Percentiles rank a stretch among this genome's conserved stretches.
These are phyloP conservation scores for Daktulosphaira vitifoliae DNA, from an alignment of 1,140 invertebrate species.

Conservation along the genomic window DNA sequence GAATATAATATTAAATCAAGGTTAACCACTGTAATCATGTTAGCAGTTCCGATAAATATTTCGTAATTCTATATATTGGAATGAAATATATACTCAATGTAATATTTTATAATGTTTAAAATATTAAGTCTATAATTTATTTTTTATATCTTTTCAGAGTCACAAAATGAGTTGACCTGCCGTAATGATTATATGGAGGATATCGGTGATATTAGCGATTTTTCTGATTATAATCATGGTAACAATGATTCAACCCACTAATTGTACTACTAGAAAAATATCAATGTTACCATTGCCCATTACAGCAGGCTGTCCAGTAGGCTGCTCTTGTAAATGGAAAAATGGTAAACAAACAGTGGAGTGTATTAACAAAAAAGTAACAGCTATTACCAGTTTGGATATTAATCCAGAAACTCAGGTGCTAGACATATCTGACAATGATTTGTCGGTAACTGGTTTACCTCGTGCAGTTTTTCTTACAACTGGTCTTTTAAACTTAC, in stretches of 20 bases:
- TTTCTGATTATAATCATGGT: constrained; percentile 28
- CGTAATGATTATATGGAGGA: constrained; percentile 16
- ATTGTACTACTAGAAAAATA: neutral
- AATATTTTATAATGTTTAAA: no score
- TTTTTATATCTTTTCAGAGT: neutral
- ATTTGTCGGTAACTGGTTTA: constrained; percentile 55
- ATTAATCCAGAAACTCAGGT: constrained; percentile 84
- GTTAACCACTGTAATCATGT: no score
- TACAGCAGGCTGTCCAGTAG: constrained; percentile 57
- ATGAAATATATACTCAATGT: no score
- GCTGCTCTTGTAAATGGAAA: constrained; percentile 84
- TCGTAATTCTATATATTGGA: no score
- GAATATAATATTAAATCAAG: no score
- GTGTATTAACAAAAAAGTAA: constrained; percentile 59
- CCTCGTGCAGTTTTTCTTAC: constrained; percentile 65
- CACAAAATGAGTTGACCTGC: neutral
- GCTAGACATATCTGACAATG: constrained; percentile 72
- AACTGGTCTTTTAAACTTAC: constrained; percentile 72
- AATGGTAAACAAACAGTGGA: constrained; percentile 82
- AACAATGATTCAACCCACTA: constrained; percentile 1
- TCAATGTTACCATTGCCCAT: no score
- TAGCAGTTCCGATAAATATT: no score
- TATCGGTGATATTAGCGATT: neutral
- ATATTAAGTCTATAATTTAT: neutral
- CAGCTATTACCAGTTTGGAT: constrained; percentile 59